phyloP scores from a whole-genome alignment of 2,888 invertebrate genomes.

The Cheilosia grossa region DNA sequence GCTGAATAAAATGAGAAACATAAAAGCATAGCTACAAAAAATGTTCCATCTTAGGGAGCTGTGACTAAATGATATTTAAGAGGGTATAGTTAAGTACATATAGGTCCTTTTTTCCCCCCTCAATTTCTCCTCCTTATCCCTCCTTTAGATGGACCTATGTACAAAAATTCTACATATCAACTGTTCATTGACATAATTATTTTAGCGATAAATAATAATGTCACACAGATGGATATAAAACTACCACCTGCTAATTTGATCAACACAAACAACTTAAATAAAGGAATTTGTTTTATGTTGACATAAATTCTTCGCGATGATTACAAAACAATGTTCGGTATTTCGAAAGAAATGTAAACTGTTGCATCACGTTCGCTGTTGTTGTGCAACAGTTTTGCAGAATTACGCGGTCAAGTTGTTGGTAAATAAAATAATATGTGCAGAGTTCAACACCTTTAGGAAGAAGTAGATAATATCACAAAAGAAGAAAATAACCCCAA shows the following conservation, averaged over 20 bases:
- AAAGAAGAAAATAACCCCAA: background rate
- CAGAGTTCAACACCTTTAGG: background rate
- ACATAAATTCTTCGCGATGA: slow-evolving; percentile 26
- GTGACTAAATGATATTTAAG: no score
- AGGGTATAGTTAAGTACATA: no score
- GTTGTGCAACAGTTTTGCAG: background rate
- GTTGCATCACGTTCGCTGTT: slow-evolving; percentile 16
- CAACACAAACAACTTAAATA: slow-evolving; percentile 7
- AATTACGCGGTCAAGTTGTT: no score
- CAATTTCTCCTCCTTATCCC: no score
- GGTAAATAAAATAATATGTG: background rate
- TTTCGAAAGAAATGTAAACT: slow-evolving; percentile 12
- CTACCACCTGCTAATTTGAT: slow-evolving; percentile 26
- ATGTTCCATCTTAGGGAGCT: no score
- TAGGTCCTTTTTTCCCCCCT: no score
- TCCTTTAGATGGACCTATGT: no score
- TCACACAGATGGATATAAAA: background rate
- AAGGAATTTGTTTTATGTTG: slow-evolving; percentile 8
- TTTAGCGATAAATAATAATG: background rate
- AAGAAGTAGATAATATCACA: background rate
- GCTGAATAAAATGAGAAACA: no score
- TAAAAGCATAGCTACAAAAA: no score
- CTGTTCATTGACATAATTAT: background rate
- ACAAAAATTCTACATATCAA: no score
- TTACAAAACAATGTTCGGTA: background rate